Conservation (phyloP, 2,113 vertebrate genomes). For the Cygnus atratus region DNA sequence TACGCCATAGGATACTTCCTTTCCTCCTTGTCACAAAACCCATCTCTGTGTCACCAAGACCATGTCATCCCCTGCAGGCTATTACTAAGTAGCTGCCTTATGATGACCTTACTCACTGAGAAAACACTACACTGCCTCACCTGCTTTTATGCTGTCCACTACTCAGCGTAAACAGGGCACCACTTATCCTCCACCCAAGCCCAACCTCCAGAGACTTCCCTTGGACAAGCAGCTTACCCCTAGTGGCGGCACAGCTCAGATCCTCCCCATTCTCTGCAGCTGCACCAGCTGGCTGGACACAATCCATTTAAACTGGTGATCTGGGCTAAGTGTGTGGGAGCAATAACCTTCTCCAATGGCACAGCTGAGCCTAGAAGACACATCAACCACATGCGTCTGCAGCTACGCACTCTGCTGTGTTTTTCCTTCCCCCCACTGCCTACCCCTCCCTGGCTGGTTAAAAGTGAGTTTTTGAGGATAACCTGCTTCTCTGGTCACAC, state of each 20-base stretch:
- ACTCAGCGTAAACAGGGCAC: neutral
- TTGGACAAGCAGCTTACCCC: neutral
- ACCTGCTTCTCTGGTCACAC: neutral
- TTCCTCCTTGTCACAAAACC: neutral
- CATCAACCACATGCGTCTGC: accelerated
- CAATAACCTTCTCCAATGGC: neutral
- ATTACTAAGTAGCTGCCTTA: neutral
- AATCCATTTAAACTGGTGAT: neutral
- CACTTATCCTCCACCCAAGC: accelerated
- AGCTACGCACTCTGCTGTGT: accelerated
- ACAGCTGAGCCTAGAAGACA: neutral
- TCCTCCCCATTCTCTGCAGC: neutral
- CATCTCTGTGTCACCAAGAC: neutral
- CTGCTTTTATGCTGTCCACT: neutral
- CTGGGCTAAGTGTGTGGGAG: neutral
- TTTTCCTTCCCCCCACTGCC: neutral
- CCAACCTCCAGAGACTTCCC: neutral
- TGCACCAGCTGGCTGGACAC: accelerated
- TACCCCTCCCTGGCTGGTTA: neutral
- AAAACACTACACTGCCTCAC: neutral
- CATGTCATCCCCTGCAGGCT: neutral
- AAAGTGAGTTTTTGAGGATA: neutral
- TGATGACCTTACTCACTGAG: neutral
- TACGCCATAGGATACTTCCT: neutral
- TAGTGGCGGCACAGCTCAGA: neutral